Evolutionary conservation across 2,113 vertebrate species (phyloP), one percentile per base, ranked within the genome.

Genomic region (Xenopus laevis): DNA sequence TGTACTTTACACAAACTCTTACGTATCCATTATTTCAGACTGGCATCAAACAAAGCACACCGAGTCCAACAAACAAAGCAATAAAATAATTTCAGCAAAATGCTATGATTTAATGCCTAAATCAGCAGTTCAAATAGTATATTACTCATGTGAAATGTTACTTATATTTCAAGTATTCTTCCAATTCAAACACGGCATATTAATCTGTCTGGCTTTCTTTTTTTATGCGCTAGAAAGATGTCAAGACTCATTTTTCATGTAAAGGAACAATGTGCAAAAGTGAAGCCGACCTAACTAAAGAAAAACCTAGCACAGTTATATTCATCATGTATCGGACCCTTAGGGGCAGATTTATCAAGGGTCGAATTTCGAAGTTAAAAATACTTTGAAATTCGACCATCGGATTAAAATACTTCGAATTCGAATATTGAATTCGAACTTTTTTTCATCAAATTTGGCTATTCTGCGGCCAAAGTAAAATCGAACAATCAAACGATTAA

Each of bases 21-120:
- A 40, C 33, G 33, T 40, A 40, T 4, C 33, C 15, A 50, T 50
- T 15, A 13, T 50, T 50, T 50, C 47, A 10, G 11, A 50, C 47
- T 16, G 80, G 79, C 66, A 79, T 64, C 71, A 80, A 68, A 71
- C 17, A 81, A 86, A 79, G 83, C 80, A 82, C 69, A 82, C 61
- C 78, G 71, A 81, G 71, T 82, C 69, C 72, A 80, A 45, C 20
- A 78, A 82, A 75, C 45, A 17, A 78, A 78, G 78, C 75, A 77
- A 79, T 71, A 57, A 74, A 59, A 73, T 66, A 75, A 21, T 80
- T 77, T 46, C 79, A 61, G 83, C 83, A 79, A 82, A 83, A 57
- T 0, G 0, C 78, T 65, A 70, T 73, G 76, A 74, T 79, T 77
- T 71, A 52, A 74, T 69, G 73, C 50, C 15, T 81, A 64, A 75